These are phyloP conservation scores for Patella caerulea DNA, from an alignment of 2,888 invertebrate species.

Conservation along the genomic window DNA sequence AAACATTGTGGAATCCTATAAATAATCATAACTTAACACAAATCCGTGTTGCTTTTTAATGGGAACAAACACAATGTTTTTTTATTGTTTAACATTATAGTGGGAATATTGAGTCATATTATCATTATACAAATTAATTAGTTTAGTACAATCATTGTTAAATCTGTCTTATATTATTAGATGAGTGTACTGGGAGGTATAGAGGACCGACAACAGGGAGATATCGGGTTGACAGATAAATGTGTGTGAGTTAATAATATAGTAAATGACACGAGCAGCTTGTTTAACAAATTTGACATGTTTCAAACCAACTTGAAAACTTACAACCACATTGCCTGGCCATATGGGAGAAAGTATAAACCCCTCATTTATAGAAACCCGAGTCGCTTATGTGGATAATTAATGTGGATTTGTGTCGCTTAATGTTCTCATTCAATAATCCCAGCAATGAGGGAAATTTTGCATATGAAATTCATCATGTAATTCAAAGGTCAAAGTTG, in stretches of 20 bases:
- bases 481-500: slow-evolving; percentile 6
- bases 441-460: background rate
- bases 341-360: slow-evolving; percentile 11
- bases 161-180: too few species aligned
- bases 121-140: too few species aligned
- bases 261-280: background rate
- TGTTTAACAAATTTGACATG: slow-evolving; percentile 8
- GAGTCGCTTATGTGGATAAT: background rate
- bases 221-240: too few species aligned
- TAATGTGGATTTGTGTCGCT: background rate
- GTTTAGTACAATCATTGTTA: too few species aligned
- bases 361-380: slow-evolving; percentile 6
- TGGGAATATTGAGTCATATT: too few species aligned
- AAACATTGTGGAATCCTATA: too few species aligned
- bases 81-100: too few species aligned
- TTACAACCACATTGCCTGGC: background rate
- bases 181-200: too few species aligned
- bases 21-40: too few species aligned
- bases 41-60: too few species aligned
- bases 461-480: slow-evolving; percentile 8
- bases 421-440: background rate
- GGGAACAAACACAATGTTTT: too few species aligned
- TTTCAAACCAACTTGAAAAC: background rate
- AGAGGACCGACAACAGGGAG: too few species aligned
- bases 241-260: background rate